Evolutionary conservation across 2,797 vertebrate species (phyloP).

Genomic region (Xiphorhynchus erythropygius): DNA sequence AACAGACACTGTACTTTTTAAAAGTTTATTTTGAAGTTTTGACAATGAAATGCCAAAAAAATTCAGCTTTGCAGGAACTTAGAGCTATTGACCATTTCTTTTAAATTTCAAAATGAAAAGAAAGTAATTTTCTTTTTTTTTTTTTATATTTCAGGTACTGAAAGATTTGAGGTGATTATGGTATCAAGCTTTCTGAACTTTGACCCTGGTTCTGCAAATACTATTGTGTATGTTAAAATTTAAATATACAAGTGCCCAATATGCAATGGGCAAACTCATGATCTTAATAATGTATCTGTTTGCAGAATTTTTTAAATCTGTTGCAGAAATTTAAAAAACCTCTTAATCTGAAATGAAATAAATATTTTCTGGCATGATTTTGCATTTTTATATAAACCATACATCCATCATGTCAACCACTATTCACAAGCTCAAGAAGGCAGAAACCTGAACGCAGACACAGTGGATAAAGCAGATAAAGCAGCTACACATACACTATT

Average conservation of each 20-base stretch:
- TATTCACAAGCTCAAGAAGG: background rate
- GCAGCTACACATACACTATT: background rate
- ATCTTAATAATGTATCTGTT: background rate
- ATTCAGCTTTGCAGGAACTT: background rate
- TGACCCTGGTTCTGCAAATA: fast-evolving
- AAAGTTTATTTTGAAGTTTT: background rate
- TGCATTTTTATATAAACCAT: background rate
- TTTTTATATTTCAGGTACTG: background rate
- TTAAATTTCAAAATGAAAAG: background rate
- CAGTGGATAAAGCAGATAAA: background rate
- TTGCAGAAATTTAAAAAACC: background rate
- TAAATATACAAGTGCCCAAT: background rate
- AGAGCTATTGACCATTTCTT: fast-evolving
- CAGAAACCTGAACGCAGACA: background rate
- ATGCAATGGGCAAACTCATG: background rate
- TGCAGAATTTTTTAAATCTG: background rate
- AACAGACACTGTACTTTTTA: background rate
- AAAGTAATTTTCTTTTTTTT: background rate
- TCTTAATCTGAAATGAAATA: background rate
- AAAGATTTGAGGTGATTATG: background rate
- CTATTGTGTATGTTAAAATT: background rate
- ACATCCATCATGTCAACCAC: background rate
- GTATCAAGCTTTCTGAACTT: background rate
- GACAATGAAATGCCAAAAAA: background rate
- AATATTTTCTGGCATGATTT: background rate